A percentile compares a stretch with the other conserved stretches of the same genome.
These are phyloP conservation scores for Daubentonia madagascariensis DNA, from an alignment of 2,113 vertebrate species.

Conservation along the genomic window DNA sequence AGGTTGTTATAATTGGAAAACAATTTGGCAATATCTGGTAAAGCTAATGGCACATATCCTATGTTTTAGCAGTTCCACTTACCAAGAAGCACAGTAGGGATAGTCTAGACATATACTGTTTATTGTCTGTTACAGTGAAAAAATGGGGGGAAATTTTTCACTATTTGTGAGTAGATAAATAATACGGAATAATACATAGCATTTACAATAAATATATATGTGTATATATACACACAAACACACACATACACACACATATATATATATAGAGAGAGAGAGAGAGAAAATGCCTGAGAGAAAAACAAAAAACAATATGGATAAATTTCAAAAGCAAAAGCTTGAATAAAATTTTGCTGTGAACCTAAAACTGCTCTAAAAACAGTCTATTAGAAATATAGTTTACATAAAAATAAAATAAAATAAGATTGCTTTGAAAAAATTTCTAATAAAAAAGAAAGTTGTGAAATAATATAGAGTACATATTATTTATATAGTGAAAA, in stretches of 20 bases:
- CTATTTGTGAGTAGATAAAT: not conserved
- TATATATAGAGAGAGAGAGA: too few relatives aligned
- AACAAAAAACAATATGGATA: not conserved
- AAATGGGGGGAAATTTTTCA: not conserved
- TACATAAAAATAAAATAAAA: not conserved
- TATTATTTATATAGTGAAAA: not conserved
- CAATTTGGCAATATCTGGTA: not conserved
- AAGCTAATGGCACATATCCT: not conserved
- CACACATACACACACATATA: too few relatives aligned
- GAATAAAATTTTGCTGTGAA: not conserved
- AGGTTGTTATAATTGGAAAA: not conserved
- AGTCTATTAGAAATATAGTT: not conserved
- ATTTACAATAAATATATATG: not conserved
- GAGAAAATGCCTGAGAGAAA: too few relatives aligned
- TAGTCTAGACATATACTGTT: not conserved
- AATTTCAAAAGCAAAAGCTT: conserved; percentile 17
- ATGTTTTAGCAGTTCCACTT: not conserved
- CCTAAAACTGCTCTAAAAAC: not conserved
- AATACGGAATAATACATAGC: not conserved
- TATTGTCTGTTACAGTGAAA: not conserved
- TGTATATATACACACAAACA: too few relatives aligned
- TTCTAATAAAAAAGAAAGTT: not conserved
- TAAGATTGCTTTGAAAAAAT: not conserved
- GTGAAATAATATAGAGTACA: not conserved
- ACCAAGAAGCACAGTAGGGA: not conserved